Base-by-base conservation (phyloP, 2,888 invertebrate species). In the Clepsis dumicolana region DNA sequence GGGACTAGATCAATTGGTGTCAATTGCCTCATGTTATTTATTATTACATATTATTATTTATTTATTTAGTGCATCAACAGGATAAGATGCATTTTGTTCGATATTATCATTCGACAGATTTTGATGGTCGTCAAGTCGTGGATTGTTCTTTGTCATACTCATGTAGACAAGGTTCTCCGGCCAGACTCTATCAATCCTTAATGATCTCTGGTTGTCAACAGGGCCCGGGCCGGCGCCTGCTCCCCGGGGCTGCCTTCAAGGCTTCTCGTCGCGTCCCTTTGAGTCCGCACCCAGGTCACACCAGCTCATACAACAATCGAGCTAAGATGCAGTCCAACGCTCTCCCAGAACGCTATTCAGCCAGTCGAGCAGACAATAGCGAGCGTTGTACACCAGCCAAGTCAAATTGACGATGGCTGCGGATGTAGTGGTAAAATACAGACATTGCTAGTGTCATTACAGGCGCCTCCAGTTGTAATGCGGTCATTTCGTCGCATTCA, bases 401-500 rank as follows among this genome's bases (percentile, higher is more conserved):
- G 5, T 4, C 14, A 14, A 1, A 0, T 27, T 7, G 16, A 12
- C 7, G 25, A 3, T n/a, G 21, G 10, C 18, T 25, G 3, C 1
- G 21, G 16, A 12, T 38, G 27, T 16, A 16, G 21, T 52, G n/a
- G 62, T 62, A 16, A 2, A 12, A 35, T 32, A 25, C 48, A 66
- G 48, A 66, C 48, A 27, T 18, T 65, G 50, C 18, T 29, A 16
- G 41, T 60, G 57, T 63, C 50, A 67, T 67, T 67, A 66, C 61
- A 50, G 67, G 67, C 67, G 62, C 62, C 67, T 50, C 24, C 1
- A 50, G 35, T 35, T 54, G 32, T 57, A 67, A 67, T 52, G 27
- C 50, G 25, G 38, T 16, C 67, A 63, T 63, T 67, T 63, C 24
- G 62, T 29, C 56, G 67, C 44, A 44, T 52, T 64, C 63, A 64